Base-by-base conservation (phyloP, 1,140 invertebrate genomes). In the Paraescarpia echinospica region DNA sequence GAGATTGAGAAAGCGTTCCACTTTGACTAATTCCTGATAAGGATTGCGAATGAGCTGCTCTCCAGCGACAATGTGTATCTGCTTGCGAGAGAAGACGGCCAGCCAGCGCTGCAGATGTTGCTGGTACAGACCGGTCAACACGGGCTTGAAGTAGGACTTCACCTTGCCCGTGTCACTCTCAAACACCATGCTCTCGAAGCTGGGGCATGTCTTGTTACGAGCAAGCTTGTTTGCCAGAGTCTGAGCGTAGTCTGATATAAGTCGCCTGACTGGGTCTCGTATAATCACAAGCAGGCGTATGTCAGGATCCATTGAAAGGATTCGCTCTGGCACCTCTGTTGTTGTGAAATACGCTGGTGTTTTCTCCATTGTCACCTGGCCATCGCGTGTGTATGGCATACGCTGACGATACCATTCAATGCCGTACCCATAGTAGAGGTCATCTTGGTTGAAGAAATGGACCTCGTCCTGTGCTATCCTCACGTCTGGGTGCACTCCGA, bases 211-310 rank as follows among this genome's bases (percentile, higher is more conserved):
- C 59, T 93, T 41, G 92, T 90, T 48, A n/a, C 33, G 77, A 93
- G 18, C 92, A 93, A 92, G 92, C 93, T 94, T n/a, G 92, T 90
- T 89, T 89, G 94, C 93, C 92, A 94, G 94, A 91, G 95, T 94
- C 94, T 99, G 98, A 0, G 98, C 98, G 94, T 99, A 99, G 96
- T 99, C 98, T n/a, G 98, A 99, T 35, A 99, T 98, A 18, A 98
- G 98, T 92, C 98, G 96, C 0, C 98, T 98, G 18, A 99, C 98
- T 1, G 98, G 98, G 96, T 99, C 98, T 34, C 98, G 96, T 0
- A 99, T 98, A 22, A 99, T 98, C 8, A 98, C 97, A 35, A 99
- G 96, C 27, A 99, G 96, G 95, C 98, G 98, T 77, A 92, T 90
- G 27, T 34, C 88, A 35, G 48, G 51, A 33, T 90, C 59, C 93